Evolutionary conservation across 2,113 vertebrate species (phyloP).

Genomic region (Copsychus sechellarum): DNA sequence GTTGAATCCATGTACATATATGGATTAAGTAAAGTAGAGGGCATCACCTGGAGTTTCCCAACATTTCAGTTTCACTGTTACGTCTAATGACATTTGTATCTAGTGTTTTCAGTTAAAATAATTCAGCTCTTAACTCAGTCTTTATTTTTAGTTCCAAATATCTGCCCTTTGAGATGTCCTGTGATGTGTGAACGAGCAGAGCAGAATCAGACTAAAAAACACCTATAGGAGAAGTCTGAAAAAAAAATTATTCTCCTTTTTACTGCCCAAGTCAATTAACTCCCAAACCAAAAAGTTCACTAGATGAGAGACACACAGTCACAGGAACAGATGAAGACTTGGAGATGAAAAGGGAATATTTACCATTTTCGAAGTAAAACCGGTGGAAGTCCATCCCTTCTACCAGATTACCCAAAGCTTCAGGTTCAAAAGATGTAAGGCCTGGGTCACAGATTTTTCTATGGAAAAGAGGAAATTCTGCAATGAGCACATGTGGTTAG

Average conservation of each 20-base stretch:
- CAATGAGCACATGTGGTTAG: not conserved
- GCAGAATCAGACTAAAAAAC: not conserved
- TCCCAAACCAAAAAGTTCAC: not conserved
- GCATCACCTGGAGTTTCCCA: not conserved
- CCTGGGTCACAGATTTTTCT: conserved; percentile 98
- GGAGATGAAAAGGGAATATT: not conserved
- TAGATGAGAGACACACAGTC: not conserved
- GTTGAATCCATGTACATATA: not conserved
- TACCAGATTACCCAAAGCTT: conserved; percentile 95
- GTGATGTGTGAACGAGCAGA: not conserved
- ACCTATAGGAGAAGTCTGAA: not conserved
- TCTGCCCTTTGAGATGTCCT: not conserved
- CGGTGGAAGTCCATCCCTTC: conserved; percentile 98
- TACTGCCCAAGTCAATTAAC: not conserved
- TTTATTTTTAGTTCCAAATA: not conserved
- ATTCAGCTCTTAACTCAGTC: not conserved
- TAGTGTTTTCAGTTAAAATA: not conserved
- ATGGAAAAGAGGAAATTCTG: conserved; percentile 14
- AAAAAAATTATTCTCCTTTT: not conserved
- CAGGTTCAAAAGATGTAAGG: conserved; percentile 95
- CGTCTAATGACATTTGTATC: not conserved
- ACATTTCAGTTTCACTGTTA: not conserved
- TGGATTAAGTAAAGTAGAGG: not conserved
- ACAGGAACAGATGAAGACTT: not conserved
- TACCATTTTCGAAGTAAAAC: conserved; percentile 98